Percentiles rank a stretch among this genome's conserved stretches.
These are phyloP conservation scores for Abramis brama DNA, from an alignment of 2,113 vertebrate species.

Conservation along the genomic window DNA sequence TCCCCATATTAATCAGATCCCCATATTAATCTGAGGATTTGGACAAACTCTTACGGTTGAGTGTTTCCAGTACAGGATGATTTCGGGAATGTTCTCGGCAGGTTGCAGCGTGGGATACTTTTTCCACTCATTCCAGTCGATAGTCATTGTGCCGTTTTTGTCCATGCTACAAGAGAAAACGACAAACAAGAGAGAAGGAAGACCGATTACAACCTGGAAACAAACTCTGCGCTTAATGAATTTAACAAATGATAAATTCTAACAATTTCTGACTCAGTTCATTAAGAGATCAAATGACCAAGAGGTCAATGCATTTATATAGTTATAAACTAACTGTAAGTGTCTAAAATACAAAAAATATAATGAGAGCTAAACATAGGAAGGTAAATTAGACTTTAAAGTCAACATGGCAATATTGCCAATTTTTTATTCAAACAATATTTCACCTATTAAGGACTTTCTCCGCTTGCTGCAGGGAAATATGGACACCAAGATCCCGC, in stretches of 20 bases:
- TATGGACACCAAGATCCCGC: slow-evolving; percentile 89
- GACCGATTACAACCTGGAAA: neutral
- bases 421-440: slow-evolving; percentile 10
- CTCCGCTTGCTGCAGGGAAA: slow-evolving; percentile 89
- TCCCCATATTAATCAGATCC: no score
- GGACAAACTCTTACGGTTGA: slow-evolving; percentile 83
- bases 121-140: slow-evolving; percentile 93
- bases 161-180: slow-evolving; percentile 84
- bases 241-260: neutral
- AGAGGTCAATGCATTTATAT: neutral
- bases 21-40: neutral
- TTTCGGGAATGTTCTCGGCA: slow-evolving; percentile 91
- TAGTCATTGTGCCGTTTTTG: slow-evolving; percentile 93
- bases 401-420: no score
- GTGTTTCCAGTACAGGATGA: slow-evolving; percentile 98
- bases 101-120: slow-evolving; percentile 86
- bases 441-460: slow-evolving; percentile 89
- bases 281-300: neutral
- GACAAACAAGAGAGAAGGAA: neutral
- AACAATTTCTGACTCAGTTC: neutral
- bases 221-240: neutral
- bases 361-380: no score
- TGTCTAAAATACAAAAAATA: no score
- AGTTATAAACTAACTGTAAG: neutral
- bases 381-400: no score